These are phyloP conservation scores for Torymus auratus DNA, from an alignment of 2,888 invertebrate species.

Conservation along the genomic window DNA sequence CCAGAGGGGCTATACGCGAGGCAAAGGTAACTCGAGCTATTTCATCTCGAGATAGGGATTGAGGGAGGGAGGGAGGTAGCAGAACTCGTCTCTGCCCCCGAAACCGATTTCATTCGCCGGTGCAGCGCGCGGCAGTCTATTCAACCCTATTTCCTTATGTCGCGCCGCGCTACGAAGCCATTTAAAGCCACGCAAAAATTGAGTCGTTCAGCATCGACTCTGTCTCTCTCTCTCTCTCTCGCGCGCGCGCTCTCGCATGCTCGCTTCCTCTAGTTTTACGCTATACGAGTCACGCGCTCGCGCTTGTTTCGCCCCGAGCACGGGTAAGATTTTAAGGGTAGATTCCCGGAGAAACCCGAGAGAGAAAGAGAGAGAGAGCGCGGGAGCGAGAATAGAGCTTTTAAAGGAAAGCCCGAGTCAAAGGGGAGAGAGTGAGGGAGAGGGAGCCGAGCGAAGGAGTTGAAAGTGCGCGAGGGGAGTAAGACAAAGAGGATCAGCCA, in stretches of 20 bases:
- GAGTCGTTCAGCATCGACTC: constrained; percentile 46
- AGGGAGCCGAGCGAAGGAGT: constrained; percentile 29
- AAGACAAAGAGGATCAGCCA: constrained; percentile 48
- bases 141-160: constrained; percentile 35
- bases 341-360: constrained; percentile 8
- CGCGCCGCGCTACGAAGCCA: constrained; percentile 33
- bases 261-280: constrained; percentile 10
- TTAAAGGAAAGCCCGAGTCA: constrained; percentile 51
- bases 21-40: constrained; percentile 51
- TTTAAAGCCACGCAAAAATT: constrained; percentile 58
- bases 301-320: constrained; percentile 22
- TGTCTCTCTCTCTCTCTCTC: neutral
- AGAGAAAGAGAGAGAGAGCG: constrained; percentile 14
- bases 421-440: constrained; percentile 43
- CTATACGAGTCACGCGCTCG: constrained; percentile 1
- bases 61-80: too few relatives aligned
- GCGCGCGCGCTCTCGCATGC: neutral
- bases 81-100: neutral
- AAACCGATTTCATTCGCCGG: constrained; percentile 40
- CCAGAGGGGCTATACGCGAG: neutral
- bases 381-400: constrained; percentile 40
- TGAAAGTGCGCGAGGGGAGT: constrained; percentile 1
- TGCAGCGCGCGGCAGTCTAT: constrained; percentile 19
- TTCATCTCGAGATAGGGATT: constrained; percentile 30
- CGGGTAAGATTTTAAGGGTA: constrained; percentile 33